These are phyloP conservation scores for Pedionomus torquatus DNA, from an alignment of 2,113 vertebrate species.

Conservation along the genomic window DNA sequence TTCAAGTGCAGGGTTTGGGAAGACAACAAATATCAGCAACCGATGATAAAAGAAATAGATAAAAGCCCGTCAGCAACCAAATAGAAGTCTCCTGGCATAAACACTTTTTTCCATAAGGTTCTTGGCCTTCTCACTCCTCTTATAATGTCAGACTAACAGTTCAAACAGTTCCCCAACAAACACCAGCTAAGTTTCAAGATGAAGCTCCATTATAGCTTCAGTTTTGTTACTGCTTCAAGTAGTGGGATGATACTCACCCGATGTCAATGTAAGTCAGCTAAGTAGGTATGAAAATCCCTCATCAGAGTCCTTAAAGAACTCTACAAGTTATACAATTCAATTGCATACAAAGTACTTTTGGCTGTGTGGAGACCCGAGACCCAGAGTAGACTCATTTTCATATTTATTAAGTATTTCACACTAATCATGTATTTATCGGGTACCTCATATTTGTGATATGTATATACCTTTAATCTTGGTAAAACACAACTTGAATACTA, in stretches of 20 bases:
- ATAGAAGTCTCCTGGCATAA: not conserved
- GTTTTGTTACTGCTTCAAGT: not conserved
- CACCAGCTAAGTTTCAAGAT: not conserved
- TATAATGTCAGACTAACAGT: not conserved
- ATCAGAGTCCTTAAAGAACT: not conserved
- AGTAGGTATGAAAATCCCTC: not conserved
- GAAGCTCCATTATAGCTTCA: not conserved
- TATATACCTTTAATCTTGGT: not conserved
- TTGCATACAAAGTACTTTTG: not conserved
- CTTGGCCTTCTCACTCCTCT: not conserved
- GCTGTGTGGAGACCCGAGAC: not conserved
- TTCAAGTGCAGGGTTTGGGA: not conserved
- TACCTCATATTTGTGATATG: not conserved
- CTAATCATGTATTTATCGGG: not conserved
- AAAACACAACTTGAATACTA: not conserved
- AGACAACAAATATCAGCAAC: not conserved
- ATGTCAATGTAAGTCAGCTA: not conserved
- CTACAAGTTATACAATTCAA: not conserved
- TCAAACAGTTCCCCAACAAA: not conserved
- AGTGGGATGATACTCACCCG: not conserved
- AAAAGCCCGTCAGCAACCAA: not conserved
- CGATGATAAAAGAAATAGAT: not conserved
- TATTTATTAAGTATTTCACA: not conserved
- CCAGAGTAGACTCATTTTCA: not conserved
- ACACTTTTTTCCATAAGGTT: not conserved